Percentiles rank a stretch among this genome's conserved stretches.
These are phyloP conservation scores for Coelopa frigida DNA, from an alignment of 1,140 invertebrate genomes.

Conservation along the genomic window DNA sequence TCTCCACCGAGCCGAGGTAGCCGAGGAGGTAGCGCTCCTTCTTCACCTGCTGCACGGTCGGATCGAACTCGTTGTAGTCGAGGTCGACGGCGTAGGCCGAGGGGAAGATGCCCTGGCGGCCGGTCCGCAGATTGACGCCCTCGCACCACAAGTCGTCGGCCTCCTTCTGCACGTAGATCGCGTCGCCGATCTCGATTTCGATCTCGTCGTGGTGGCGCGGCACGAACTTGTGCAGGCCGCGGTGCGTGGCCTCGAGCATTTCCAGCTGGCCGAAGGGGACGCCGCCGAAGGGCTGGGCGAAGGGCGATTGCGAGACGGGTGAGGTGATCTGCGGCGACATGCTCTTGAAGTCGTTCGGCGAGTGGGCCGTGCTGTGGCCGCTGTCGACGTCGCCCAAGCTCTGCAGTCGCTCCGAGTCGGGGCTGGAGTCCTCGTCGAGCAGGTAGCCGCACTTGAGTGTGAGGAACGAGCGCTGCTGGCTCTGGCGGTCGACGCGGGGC, in stretches of 20 bases:
- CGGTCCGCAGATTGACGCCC: slow-evolving; percentile 90
- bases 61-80: slow-evolving; percentile 91
- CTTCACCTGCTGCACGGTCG: slow-evolving; percentile 73
- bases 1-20: slow-evolving; percentile 94
- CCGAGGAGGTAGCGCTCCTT: slow-evolving; percentile 84
- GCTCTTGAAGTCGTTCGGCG: slow-evolving; percentile 76
- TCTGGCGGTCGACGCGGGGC: slow-evolving; percentile 6
- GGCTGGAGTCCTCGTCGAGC: slow-evolving; percentile 72
- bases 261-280: slow-evolving; percentile 74
- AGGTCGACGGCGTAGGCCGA: slow-evolving; percentile 94
- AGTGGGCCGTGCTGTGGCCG: slow-evolving; percentile 82
- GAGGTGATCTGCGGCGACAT: slow-evolving; percentile 63
- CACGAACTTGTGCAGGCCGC: slow-evolving; percentile 91
- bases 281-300: slow-evolving; percentile 52
- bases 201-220: slow-evolving; percentile 92
- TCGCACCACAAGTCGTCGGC: slow-evolving; percentile 97
- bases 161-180: slow-evolving; percentile 93
- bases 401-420: slow-evolving; percentile 73
- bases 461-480: slow-evolving; percentile 55
- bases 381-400: slow-evolving; percentile 71
- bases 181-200: slow-evolving; percentile 94
- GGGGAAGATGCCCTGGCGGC: slow-evolving; percentile 90
- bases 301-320: slow-evolving; percentile 47
- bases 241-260: slow-evolving; percentile 88
- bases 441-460: slow-evolving; percentile 69